phyloP scores from a whole-genome alignment of 2,888 invertebrate species.

The Osedax fenrisi region DNA sequence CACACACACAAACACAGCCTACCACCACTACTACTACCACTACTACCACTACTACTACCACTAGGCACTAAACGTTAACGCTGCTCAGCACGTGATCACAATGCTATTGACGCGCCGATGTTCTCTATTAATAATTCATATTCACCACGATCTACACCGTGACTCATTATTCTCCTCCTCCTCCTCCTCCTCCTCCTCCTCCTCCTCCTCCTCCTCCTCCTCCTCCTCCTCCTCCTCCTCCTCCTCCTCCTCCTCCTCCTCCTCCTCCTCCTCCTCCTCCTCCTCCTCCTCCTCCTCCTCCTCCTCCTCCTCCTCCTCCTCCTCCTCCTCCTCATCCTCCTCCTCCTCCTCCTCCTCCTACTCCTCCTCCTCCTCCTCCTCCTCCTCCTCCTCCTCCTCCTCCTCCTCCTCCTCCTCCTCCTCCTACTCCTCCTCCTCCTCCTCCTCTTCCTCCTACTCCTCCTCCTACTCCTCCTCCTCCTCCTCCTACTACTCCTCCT shows the following conservation, averaged over 20 bases:
- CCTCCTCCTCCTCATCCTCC: background rate
- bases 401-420: background rate
- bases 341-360: background rate
- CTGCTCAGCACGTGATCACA: too few relatives aligned
- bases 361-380: background rate
- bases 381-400: background rate
- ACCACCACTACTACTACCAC: too few relatives aligned
- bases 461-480: background rate
- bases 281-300: conserved; percentile 8
- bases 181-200: conserved; percentile 17
- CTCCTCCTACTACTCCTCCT: background rate
- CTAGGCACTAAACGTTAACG: too few relatives aligned
- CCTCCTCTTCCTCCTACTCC: background rate
- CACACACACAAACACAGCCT: too few relatives aligned
- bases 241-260: conserved; percentile 16
- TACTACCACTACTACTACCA: too few relatives aligned
- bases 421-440: background rate
- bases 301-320: conserved; percentile 8
- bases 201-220: conserved; percentile 16
- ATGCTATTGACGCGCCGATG: too few relatives aligned
- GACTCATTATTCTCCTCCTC: conserved; percentile 6
- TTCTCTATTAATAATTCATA: too few relatives aligned
- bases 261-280: background rate
- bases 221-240: conserved; percentile 16
- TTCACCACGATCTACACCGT: background rate